Percentiles rank a stretch among this genome's conserved stretches.
Conservation (phyloP, 2,888 invertebrate genomes). For the Uropetala carovei region DNA sequence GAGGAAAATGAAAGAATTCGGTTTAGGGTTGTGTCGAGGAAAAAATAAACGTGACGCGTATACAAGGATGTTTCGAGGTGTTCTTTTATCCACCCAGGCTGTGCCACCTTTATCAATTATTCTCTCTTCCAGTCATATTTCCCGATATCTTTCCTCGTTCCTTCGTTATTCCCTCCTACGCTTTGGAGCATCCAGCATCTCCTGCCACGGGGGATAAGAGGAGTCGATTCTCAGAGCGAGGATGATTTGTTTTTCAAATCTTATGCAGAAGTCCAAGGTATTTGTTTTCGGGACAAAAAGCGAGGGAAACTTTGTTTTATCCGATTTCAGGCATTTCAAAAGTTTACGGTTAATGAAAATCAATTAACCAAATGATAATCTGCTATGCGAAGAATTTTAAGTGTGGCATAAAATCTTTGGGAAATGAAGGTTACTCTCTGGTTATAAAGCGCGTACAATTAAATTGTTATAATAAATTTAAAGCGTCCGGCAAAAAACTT, state of each 20-base stretch:
- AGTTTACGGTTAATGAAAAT: neutral
- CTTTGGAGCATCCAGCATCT: neutral
- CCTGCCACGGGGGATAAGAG: neutral
- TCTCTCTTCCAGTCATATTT: neutral
- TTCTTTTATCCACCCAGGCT: neutral
- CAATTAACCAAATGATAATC: neutral
- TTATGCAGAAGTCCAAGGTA: neutral
- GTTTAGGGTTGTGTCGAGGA: neutral
- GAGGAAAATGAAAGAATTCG: neutral
- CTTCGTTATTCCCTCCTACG: neutral
- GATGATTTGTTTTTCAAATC: conserved; percentile 10
- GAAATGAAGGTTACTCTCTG: too few relatives aligned
- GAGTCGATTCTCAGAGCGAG: neutral
- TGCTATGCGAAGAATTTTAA: too few relatives aligned
- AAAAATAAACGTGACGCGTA: neutral
- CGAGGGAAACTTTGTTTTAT: neutral
- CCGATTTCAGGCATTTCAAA: neutral
- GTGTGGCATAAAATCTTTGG: too few relatives aligned
- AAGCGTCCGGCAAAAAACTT: too few relatives aligned
- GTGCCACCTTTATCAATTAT: conserved; percentile 21
- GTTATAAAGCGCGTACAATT: too few relatives aligned
- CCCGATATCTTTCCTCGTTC: neutral
- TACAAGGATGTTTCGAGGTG: neutral
- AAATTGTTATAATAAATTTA: too few relatives aligned
- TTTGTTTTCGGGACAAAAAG: neutral